Percentiles rank a stretch among this genome's conserved stretches.
Conservation (phyloP, 37 sponge, comb jelly and placozoan genomes). For the Corticium candelabrum region DNA sequence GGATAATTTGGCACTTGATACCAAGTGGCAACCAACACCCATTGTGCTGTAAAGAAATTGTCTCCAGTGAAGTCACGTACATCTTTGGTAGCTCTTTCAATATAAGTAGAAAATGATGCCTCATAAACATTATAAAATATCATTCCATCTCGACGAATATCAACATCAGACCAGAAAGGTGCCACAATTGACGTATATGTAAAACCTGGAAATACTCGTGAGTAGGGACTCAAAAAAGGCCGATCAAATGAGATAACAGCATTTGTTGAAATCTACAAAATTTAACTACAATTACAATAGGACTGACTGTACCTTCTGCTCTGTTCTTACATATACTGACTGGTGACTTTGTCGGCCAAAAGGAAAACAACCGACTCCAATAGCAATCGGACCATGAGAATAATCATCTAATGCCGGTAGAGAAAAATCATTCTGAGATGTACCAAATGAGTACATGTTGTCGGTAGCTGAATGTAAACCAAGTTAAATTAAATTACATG, state of each 20-base stretch:
- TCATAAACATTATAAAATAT: slow-evolving; percentile 31
- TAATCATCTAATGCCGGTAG: too few relatives aligned
- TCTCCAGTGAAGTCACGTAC: background rate
- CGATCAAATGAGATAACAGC: background rate
- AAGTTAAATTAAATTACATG: too few relatives aligned
- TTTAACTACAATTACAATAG: background rate
- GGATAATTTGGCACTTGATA: slow-evolving; percentile 1
- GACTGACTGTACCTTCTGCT: background rate
- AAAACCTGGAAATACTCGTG: background rate
- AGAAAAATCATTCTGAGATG: too few relatives aligned
- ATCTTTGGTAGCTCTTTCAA: background rate
- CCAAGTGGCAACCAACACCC: slow-evolving; percentile 16
- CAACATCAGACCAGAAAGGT: slow-evolving; percentile 57
- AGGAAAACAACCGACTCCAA: too few relatives aligned
- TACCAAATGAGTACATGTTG: too few relatives aligned
- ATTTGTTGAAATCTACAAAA: background rate
- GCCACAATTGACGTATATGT: slow-evolving; percentile 28
- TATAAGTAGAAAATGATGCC: background rate
- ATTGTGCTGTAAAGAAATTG: slow-evolving; percentile 8
- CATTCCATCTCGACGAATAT: slow-evolving; percentile 23
- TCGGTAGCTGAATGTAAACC: too few relatives aligned
- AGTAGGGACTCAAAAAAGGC: background rate
- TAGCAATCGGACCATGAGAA: too few relatives aligned
- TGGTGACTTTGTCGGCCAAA: background rate
- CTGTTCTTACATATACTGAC: background rate